Conservation (phyloP, 2,797 vertebrate species). For the Crocodylus rhombifer region DNA sequence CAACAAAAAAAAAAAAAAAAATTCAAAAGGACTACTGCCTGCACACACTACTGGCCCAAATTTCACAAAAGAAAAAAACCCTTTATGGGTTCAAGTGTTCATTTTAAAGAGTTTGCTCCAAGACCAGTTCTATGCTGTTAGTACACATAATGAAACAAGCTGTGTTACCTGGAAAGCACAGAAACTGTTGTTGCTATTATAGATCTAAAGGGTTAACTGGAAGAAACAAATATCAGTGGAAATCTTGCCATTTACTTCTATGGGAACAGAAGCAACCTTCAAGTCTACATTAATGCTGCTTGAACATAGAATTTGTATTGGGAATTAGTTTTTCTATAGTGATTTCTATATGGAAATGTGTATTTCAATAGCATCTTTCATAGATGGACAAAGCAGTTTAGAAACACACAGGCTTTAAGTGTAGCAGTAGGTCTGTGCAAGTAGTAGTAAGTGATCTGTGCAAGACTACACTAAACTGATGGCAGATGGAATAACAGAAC, state of each 20-base stretch:
- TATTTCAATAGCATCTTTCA: not conserved
- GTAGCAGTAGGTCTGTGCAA: too few species aligned
- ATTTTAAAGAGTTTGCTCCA: not conserved
- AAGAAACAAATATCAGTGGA: not conserved
- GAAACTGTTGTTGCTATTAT: not conserved
- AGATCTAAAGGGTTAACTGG: not conserved
- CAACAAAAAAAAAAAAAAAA: not conserved
- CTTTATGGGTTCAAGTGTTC: not conserved
- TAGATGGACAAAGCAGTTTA: not conserved
- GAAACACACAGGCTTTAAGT: not conserved
- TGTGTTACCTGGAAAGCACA: not conserved
- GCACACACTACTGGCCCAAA: not conserved
- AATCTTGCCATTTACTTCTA: not conserved
- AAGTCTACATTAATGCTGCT: not conserved
- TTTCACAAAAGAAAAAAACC: not conserved
- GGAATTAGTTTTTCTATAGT: not conserved
- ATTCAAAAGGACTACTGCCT: too few species aligned
- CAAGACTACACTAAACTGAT: not conserved
- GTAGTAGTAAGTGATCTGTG: not conserved
- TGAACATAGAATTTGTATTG: not conserved
- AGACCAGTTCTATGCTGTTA: accelerated
- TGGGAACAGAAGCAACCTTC: not conserved
- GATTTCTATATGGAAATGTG: not conserved
- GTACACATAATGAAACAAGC: not conserved
- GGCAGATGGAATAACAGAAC: not conserved